Conservation (phyloP, 2,113 vertebrate genomes). For the Calyptomena viridis region DNA sequence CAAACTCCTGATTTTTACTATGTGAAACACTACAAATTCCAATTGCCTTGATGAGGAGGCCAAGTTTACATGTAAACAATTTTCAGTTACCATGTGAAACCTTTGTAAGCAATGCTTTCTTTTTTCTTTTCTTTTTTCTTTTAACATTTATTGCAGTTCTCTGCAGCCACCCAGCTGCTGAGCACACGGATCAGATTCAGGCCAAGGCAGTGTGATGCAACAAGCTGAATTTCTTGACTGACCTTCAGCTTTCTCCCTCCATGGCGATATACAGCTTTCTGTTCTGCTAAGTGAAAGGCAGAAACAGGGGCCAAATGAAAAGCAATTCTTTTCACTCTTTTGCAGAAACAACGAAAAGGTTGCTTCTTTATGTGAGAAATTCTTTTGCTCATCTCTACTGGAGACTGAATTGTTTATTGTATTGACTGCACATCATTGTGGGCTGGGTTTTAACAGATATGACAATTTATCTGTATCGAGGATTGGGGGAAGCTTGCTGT, state of each 20-base stretch:
- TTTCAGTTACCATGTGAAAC: neutral
- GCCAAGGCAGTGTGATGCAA: constrained; percentile 1
- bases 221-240: constrained; percentile 25
- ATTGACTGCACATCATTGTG: constrained; percentile 58
- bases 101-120: neutral
- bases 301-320: neutral
- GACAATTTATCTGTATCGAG: constrained; percentile 61
- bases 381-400: constrained; percentile 32
- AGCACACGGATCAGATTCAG: neutral
- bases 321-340: constrained; percentile 21
- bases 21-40: neutral
- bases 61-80: neutral
- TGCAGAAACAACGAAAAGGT: constrained; percentile 27
- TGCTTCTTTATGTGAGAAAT: constrained; percentile 34
- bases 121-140: neutral
- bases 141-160: neutral
- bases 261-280: neutral
- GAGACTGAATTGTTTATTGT: constrained; percentile 63
- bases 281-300: constrained; percentile 3
- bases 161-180: neutral
- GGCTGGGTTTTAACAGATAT: constrained; percentile 63
- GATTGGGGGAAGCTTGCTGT: neutral
- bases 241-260: neutral
- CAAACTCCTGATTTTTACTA: neutral
- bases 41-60: neutral